Conservation (phyloP, 2,797 vertebrate genomes). For the Taenioides sp. region DNA sequence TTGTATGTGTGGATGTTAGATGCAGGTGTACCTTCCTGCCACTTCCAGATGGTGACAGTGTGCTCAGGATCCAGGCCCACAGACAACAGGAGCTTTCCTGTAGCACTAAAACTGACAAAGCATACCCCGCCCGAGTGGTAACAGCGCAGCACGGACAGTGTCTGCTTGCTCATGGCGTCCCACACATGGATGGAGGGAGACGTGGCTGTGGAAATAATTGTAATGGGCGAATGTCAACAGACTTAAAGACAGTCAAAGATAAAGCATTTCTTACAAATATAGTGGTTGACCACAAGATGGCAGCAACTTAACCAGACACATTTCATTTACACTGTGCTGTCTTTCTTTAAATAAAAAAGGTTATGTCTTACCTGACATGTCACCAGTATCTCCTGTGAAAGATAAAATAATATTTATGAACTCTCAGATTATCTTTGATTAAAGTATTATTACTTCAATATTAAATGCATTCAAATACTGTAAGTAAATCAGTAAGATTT, state of each 20-base stretch:
- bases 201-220: conserved; percentile 77
- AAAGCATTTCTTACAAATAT: neutral
- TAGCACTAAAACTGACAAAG: conserved; percentile 97
- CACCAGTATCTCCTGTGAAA: conserved; percentile 91
- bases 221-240: neutral
- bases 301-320: conserved; percentile 44
- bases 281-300: conserved; percentile 57
- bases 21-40: conserved; percentile 91
- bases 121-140: conserved; percentile 93
- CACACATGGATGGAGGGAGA: conserved; percentile 96
- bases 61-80: conserved; percentile 93
- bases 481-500: neutral
- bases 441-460: neutral
- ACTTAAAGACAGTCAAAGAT: neutral
- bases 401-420: conserved; percentile 6
- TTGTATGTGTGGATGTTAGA: neutral
- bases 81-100: conserved; percentile 93
- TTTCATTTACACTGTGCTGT: neutral
- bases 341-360: neutral
- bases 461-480: neutral
- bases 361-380: conserved; percentile 92
- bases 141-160: conserved; percentile 90
- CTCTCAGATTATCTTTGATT: neutral
- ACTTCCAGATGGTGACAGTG: conserved; percentile 97
- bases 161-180: conserved; percentile 97